Evolutionary conservation across 2,113 vertebrate genomes (phyloP).

Genomic region (Equus przewalskii): DNA sequence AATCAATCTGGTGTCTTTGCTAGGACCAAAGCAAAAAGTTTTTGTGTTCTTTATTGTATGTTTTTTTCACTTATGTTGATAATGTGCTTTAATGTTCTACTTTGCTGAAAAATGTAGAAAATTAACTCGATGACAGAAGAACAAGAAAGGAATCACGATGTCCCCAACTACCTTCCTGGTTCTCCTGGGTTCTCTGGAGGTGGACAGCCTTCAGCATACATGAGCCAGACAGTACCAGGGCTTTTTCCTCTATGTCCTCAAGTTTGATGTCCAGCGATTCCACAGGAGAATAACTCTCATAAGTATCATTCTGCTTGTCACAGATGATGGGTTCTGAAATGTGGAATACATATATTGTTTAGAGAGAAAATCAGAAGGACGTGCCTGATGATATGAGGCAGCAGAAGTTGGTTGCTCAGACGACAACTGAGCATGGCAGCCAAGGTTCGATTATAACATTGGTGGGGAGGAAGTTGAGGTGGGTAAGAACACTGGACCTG

Average conservation of each 20-base stretch:
- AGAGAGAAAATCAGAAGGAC: neutral
- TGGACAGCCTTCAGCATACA: constrained; percentile 76
- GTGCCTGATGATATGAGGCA: neutral
- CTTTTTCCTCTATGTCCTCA: constrained; percentile 67
- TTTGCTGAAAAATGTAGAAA: neutral
- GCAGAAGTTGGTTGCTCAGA: neutral
- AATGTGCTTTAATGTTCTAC: neutral
- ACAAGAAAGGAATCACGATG: neutral
- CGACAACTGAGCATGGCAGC: neutral
- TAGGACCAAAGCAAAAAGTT: neutral
- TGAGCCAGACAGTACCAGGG: constrained; percentile 35
- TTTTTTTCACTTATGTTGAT: neutral
- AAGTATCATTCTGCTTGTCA: accelerated
- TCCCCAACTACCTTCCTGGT: constrained; percentile 64
- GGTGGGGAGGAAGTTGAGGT: too few species aligned
- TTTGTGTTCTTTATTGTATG: neutral
- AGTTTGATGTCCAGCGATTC: constrained; percentile 1
- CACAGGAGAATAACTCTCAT: neutral
- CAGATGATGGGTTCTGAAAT: constrained; percentile 71
- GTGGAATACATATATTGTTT: neutral
- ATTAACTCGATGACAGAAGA: neutral
- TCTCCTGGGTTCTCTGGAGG: constrained; percentile 47
- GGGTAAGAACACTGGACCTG: neutral
- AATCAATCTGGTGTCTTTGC: neutral
- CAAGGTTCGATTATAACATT: too few species aligned